phyloP scores from a whole-genome alignment of 2,797 vertebrate species.

The Sphenodon punctatus region DNA sequence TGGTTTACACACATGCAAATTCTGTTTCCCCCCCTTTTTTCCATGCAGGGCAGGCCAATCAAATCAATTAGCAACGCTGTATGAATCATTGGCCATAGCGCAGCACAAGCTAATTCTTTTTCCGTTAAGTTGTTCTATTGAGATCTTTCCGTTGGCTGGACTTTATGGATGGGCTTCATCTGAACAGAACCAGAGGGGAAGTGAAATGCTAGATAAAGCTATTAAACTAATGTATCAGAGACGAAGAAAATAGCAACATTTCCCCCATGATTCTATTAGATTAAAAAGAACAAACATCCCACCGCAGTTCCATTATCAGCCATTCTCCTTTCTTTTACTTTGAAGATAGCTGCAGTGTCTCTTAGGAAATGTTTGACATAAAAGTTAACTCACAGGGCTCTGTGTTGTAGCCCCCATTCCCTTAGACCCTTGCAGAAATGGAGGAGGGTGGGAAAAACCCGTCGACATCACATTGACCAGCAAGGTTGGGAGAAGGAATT shows the following conservation, averaged over 20 bases:
- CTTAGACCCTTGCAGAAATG: too few relatives aligned
- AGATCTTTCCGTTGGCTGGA: conserved; percentile 11
- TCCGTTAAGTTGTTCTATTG: not conserved
- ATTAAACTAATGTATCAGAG: conserved; percentile 47
- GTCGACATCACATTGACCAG: too few relatives aligned
- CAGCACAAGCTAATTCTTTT: too few relatives aligned
- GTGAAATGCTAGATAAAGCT: not conserved
- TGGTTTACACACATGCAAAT: not conserved
- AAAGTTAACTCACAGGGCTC: not conserved
- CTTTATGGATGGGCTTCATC: conserved; percentile 35
- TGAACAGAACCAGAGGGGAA: conserved; percentile 15
- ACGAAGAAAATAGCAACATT: conserved; percentile 8
- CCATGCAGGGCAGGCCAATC: not conserved
- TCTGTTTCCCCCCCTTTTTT: not conserved
- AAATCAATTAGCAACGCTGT: too few relatives aligned
- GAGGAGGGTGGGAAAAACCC: too few relatives aligned
- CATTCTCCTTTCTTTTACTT: not conserved
- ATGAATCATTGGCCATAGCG: too few relatives aligned
- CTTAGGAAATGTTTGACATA: not conserved
- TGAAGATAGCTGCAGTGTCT: not conserved
- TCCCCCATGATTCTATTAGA: conserved; percentile 26
- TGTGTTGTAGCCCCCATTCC: not conserved
- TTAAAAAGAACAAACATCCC: conserved; percentile 24
- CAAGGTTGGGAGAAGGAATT: too few relatives aligned
- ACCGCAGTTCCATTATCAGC: not conserved